A percentile compares a stretch with the other conserved stretches of the same genome.
phyloP scores from a whole-genome alignment of 2,888 invertebrate species.

The Tuberolachnus salignus region DNA sequence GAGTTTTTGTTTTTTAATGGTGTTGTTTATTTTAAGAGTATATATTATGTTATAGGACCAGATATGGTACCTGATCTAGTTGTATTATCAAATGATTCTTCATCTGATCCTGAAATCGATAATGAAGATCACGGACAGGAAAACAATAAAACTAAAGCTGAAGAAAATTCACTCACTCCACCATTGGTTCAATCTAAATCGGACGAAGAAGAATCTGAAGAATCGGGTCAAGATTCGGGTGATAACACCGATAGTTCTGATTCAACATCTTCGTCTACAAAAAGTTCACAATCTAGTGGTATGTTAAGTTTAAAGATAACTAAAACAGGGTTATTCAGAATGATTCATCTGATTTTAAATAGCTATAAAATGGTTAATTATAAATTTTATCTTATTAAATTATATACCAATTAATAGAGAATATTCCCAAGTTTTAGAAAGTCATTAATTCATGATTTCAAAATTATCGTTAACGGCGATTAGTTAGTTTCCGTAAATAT shows the following conservation, averaged over 20 bases:
- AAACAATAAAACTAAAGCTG: slow-evolving; percentile 41
- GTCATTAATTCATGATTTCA: too few relatives aligned
- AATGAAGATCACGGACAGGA: slow-evolving; percentile 32
- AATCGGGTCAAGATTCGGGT: slow-evolving; percentile 47
- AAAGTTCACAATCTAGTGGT: slow-evolving; percentile 54
- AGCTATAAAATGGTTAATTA: too few relatives aligned
- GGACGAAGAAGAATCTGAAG: slow-evolving; percentile 31
- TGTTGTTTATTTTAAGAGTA: not conserved
- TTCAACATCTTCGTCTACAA: slow-evolving; percentile 44
- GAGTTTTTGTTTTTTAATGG: not conserved
- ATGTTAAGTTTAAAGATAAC: not conserved
- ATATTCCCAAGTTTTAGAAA: too few relatives aligned
- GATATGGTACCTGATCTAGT: slow-evolving; percentile 48
- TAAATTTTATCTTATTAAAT: too few relatives aligned
- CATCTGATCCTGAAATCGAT: slow-evolving; percentile 40
- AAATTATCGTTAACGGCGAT: too few relatives aligned
- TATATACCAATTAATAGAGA: too few relatives aligned
- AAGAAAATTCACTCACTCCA: slow-evolving; percentile 46
- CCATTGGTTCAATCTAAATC: slow-evolving; percentile 30
- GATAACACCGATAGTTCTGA: slow-evolving; percentile 54
- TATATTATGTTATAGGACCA: slow-evolving; percentile 33
- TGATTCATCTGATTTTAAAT: too few relatives aligned
- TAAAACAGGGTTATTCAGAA: too few relatives aligned
- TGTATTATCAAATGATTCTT: slow-evolving; percentile 48
- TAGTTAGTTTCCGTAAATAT: too few relatives aligned